Conservation (phyloP, 2,797 vertebrate genomes). For the Syndactyla subalaris region DNA sequence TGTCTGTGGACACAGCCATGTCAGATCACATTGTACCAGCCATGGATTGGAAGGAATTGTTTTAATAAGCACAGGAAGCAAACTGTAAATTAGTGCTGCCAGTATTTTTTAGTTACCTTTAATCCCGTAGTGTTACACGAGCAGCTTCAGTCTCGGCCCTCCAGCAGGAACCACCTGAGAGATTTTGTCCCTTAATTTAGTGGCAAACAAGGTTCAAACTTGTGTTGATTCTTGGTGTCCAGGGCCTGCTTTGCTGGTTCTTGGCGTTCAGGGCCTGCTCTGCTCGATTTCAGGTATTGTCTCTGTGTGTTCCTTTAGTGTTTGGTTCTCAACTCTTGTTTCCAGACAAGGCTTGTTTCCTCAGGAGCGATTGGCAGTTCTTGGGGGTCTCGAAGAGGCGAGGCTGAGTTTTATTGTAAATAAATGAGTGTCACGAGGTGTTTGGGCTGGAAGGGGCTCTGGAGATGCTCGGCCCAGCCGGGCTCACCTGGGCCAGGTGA, state of each 20-base stretch:
- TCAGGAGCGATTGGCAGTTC: neutral
- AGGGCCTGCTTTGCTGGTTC: neutral
- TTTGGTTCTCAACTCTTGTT: neutral
- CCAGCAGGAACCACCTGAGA: neutral
- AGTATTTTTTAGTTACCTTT: neutral
- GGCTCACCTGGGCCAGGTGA: neutral
- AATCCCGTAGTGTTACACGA: fast-evolving
- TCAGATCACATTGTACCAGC: neutral
- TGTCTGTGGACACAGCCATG: neutral
- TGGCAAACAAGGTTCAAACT: neutral
- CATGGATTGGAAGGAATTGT: neutral
- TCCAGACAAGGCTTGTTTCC: no score
- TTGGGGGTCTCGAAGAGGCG: no score
- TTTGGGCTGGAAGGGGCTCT: neutral
- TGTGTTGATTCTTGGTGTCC: neutral
- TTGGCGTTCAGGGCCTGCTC: neutral
- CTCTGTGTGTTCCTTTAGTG: no score
- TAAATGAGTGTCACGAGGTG: neutral
- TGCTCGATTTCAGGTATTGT: no score
- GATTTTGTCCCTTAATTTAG: neutral
- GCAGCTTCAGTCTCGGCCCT: neutral
- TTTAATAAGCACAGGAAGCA: neutral
- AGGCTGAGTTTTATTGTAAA: neutral
- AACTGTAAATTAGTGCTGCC: neutral
- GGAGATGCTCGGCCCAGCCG: neutral